Conservation (phyloP, 2,113 vertebrate species). For the Sorex araneus region DNA sequence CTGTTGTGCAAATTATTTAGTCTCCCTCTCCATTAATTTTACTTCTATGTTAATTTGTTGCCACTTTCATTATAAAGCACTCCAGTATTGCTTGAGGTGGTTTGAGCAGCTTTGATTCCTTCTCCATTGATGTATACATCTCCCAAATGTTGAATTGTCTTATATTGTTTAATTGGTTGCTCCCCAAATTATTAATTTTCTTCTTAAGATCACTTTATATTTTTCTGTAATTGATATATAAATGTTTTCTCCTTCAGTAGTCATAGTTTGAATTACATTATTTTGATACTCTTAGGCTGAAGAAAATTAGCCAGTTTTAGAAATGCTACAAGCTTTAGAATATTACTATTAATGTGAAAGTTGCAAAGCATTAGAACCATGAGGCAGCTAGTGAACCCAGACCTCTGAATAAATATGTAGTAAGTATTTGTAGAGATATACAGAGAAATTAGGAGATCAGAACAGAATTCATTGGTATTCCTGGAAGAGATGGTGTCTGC, state of each 20-base stretch:
- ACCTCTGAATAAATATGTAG: neutral
- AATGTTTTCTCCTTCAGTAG: constrained; percentile 62
- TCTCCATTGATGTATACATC: neutral
- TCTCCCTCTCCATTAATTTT: constrained; percentile 43
- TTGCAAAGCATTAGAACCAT: constrained; percentile 42
- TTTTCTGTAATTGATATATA: constrained; percentile 59
- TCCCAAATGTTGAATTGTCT: no score
- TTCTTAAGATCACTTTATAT: constrained; percentile 25
- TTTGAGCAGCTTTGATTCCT: constrained; percentile 46
- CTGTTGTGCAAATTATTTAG: constrained; percentile 34
- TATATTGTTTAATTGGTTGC: no score
- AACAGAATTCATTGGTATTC: neutral
- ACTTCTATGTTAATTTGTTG: constrained; percentile 25
- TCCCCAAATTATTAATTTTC: no score
- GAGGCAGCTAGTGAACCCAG: neutral
- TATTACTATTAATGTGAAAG: neutral
- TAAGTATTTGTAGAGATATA: neutral
- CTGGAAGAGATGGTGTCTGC: neutral
- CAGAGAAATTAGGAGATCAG: neutral
- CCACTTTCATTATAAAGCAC: constrained; percentile 48
- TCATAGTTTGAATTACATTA: constrained; percentile 37
- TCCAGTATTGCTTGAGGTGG: neutral
- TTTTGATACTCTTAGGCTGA: constrained; percentile 13
- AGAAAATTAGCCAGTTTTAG: constrained; percentile 55
- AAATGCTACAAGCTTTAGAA: constrained; percentile 43